Conservation (phyloP, 2,113 vertebrate genomes). For the Chaenocephalus aceratus region DNA sequence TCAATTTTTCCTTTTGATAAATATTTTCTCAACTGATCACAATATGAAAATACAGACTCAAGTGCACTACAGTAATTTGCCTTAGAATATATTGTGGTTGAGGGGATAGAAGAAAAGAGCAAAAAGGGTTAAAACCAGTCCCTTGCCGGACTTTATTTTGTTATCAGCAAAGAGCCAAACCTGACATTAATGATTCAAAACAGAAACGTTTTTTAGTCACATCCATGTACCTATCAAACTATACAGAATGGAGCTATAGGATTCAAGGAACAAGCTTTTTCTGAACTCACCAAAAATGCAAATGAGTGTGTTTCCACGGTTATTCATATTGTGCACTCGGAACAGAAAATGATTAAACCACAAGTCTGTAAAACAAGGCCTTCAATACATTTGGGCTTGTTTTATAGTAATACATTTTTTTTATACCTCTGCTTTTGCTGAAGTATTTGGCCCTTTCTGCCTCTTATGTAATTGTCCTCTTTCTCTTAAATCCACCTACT, state of each 20-base stretch:
- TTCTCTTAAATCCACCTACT: neutral
- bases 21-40: too few relatives aligned
- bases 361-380: neutral
- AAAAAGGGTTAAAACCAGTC: too few relatives aligned
- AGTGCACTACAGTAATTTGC: too few relatives aligned
- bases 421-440: neutral
- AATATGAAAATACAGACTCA: too few relatives aligned
- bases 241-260: neutral
- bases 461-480: neutral
- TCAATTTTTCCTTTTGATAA: too few relatives aligned
- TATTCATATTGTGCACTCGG: neutral
- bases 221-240: neutral
- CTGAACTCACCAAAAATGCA: neutral
- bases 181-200: too few relatives aligned
- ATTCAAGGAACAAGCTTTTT: slow-evolving; percentile 2
- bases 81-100: too few relatives aligned
- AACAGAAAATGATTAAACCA: neutral
- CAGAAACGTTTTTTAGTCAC: neutral
- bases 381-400: neutral
- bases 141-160: too few relatives aligned
- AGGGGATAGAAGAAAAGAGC: too few relatives aligned
- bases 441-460: neutral
- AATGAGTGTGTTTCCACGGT: neutral
- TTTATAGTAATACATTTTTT: slow-evolving; percentile 7
- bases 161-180: too few relatives aligned